Evolutionary conservation across 2,797 vertebrate genomes (phyloP), one percentile per base, ranked within the genome.

Genomic region (Macropodus opercularis): DNA sequence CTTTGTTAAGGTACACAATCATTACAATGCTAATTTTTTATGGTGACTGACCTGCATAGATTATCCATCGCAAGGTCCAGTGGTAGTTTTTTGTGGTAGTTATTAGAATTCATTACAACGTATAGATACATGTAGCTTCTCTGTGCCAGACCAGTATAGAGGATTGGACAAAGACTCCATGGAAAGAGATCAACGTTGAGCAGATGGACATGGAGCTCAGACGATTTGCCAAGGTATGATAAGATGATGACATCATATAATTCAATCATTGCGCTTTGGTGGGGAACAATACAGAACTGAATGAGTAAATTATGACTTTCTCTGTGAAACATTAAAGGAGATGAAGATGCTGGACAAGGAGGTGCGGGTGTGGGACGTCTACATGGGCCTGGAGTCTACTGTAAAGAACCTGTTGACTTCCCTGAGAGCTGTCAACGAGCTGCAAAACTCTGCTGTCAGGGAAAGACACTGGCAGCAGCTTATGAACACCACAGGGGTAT

Each of bases 181-280:
- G 91, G 93, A 95, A 95, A 83, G 92, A 95, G 86, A 95, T 93
- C 87, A 94, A 96, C 34, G 93, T 95, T 67, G 94, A 96, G 67
- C 92, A 93, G 87, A 94, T 93, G 93, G 94, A 95, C 84, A 94
- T 94, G 90, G 92, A 93, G 64, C 91, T 94, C 66, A 86, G 93
- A 84, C 90, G 94, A 83, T 93, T 94, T 85, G 93, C 94, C 72
- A 94, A 94, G 90, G 92, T 93, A 75, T 10, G 61, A 52, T 4
- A 47, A n/a, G 18, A n/a, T n/a, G n/a, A n/a, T n/a, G n/a, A n/a
- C n/a, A n/a, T n/a, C n/a, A n/a, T n/a, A n/a, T n/a, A n/a, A n/a
- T n/a, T n/a, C n/a, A n/a, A n/a, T n/a, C n/a, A n/a, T n/a, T n/a
- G n/a, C n/a, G n/a, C n/a, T n/a, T n/a, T n/a, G n/a, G n/a, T n/a